A percentile compares a stretch with the other conserved stretches of the same genome.
Evolutionary conservation across 1,140 invertebrate species (phyloP).

Genomic region (Papilio machaon): DNA sequence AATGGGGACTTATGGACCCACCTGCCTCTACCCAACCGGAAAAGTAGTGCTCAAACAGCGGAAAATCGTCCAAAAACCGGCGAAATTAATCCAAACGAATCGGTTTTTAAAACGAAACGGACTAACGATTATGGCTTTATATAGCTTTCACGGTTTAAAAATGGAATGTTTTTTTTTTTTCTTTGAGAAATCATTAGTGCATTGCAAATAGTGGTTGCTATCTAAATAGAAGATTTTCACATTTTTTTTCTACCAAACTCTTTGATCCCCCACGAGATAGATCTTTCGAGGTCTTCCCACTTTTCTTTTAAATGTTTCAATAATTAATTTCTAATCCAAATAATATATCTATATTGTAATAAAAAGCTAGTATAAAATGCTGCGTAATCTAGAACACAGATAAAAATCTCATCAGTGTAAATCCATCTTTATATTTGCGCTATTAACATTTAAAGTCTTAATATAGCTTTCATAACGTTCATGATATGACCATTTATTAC

Average conservation of each 20-base stretch:
- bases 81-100: constrained; percentile 74
- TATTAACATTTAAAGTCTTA: constrained; percentile 22
- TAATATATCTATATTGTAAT: neutral
- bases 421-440: constrained; percentile 31
- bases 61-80: constrained; percentile 78
- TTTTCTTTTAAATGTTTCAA: neutral
- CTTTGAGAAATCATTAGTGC: constrained; percentile 62
- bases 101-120: constrained; percentile 53
- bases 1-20: constrained; percentile 59
- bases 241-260: neutral
- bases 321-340: neutral
- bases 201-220: constrained; percentile 55
- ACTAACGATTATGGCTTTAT: constrained; percentile 60
- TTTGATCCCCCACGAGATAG: neutral
- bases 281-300: neutral
- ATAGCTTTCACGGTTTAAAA: constrained; percentile 58
- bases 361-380: constrained; percentile 20
- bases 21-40: constrained; percentile 73
- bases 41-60: constrained; percentile 74
- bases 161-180: constrained; percentile 52
- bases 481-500: constrained; percentile 12
- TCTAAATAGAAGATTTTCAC: constrained; percentile 27
- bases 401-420: constrained; percentile 14
- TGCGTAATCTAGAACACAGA: constrained; percentile 27
- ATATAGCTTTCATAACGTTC: constrained; percentile 20